Evolutionary conservation across 2,888 invertebrate genomes (phyloP).

Genomic region (Meandrusa payeni): DNA sequence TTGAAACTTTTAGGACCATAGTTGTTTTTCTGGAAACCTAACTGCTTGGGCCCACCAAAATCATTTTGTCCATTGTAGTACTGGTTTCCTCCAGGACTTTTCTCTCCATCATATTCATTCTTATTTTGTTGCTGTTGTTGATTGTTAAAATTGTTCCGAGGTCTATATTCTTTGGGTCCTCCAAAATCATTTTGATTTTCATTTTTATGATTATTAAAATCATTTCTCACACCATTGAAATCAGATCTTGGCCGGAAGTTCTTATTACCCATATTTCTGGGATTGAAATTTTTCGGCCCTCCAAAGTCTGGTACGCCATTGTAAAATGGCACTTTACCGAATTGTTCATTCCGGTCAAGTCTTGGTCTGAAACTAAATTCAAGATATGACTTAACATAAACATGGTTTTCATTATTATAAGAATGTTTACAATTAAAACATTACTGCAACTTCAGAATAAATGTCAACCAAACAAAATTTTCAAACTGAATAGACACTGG

Average conservation of each 20-base stretch:
- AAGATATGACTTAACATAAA: no score
- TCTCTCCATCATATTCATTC: constrained; percentile 62
- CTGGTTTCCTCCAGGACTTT: constrained; percentile 56
- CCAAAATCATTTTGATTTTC: constrained; percentile 69
- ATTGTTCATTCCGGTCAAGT: constrained; percentile 84
- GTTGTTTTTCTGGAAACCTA: constrained; percentile 60
- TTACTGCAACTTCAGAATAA: no score
- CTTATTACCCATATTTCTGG: constrained; percentile 67
- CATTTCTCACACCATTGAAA: constrained; percentile 71
- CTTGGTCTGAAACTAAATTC: constrained; percentile 82
- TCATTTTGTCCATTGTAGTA: constrained; percentile 69
- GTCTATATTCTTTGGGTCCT: constrained; percentile 69
- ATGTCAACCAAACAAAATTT: no score
- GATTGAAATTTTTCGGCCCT: constrained; percentile 73
- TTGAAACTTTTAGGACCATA: constrained; percentile 64
- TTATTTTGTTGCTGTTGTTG: constrained; percentile 52
- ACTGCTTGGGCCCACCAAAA: constrained; percentile 74
- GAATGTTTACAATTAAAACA: no score
- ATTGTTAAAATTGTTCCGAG: constrained; percentile 67
- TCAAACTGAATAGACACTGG: no score
- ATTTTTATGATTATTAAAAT: constrained; percentile 59
- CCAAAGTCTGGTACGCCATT: constrained; percentile 69
- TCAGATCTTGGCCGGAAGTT: constrained; percentile 74
- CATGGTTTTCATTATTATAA: no score
- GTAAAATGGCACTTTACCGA: constrained; percentile 78